phyloP scores from a whole-genome alignment of 30 jellyfish, hydroid and myxozoan genomes.

The Pelagia noctiluca region DNA sequence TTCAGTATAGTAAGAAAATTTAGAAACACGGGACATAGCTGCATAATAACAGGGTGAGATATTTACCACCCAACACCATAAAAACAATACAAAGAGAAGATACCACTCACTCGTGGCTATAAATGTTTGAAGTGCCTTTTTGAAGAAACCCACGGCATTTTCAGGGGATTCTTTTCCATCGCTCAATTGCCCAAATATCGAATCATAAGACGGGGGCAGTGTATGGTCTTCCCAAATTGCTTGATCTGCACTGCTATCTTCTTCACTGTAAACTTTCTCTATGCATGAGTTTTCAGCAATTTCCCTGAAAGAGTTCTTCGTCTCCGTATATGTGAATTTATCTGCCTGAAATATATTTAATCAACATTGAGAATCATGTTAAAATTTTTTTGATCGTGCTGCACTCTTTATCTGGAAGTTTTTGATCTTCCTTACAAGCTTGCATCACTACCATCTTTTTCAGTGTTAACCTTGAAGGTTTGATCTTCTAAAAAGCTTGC shows the following conservation, averaged over 20 bases:
- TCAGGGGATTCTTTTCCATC: conserved; percentile 71
- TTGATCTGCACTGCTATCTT: conserved; percentile 65
- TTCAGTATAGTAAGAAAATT: no score
- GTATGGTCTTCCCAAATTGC: conserved; percentile 74
- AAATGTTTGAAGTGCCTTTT: conserved; percentile 54
- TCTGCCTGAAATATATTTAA: no score
- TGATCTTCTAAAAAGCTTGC: no score
- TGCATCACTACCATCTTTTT: no score
- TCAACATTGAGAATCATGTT: no score
- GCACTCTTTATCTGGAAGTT: no score
- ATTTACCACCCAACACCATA: background rate
- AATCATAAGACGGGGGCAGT: conserved; percentile 80
- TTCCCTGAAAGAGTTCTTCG: background rate
- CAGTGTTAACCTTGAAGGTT: no score
- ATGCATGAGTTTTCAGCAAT: background rate
- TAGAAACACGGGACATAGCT: no score
- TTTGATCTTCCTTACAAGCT: no score
- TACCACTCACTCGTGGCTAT: conserved; percentile 66
- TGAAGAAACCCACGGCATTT: conserved; percentile 69
- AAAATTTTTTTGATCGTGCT: no score
- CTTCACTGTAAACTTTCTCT: conserved; percentile 59
- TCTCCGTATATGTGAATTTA: no score
- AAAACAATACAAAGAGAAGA: background rate
- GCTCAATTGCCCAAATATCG: conserved; percentile 82
- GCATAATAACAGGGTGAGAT: conserved; percentile 21